phyloP scores from a whole-genome alignment of 2,888 invertebrate genomes.

The Nemotelus pantherinus region DNA sequence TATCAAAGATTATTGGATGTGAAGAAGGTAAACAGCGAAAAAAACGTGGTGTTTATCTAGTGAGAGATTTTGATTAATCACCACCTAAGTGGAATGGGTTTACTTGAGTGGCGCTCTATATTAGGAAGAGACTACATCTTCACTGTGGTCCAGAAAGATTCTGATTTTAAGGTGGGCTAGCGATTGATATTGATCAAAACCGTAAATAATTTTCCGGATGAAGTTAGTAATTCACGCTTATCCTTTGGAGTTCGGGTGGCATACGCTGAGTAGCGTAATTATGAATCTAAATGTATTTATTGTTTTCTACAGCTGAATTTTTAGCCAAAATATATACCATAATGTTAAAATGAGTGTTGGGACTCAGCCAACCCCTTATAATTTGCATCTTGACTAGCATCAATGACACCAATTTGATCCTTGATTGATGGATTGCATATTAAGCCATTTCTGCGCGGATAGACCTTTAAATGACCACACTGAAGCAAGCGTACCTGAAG shows the following conservation, averaged over 20 bases:
- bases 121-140: slow-evolving; percentile 37
- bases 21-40: slow-evolving; percentile 2
- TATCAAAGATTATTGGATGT: slow-evolving; percentile 35
- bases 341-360: too few species aligned
- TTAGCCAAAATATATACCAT: too few species aligned
- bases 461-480: slow-evolving; percentile 36
- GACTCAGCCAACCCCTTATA: too few species aligned
- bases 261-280: too few species aligned
- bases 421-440: too few species aligned
- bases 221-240: not conserved
- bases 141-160: slow-evolving; percentile 36
- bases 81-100: slow-evolving; percentile 28
- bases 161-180: not conserved
- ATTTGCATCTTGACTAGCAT: too few species aligned
- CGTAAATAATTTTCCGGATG: not conserved
- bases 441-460: not conserved
- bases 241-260: too few species aligned
- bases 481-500: slow-evolving; percentile 18
- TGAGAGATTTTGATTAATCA: slow-evolving; percentile 38
- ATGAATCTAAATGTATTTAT: too few species aligned
- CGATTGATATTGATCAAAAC: not conserved
- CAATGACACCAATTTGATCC: too few species aligned
- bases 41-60: slow-evolving; percentile 7
- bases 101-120: slow-evolving; percentile 39
- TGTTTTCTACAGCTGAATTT: too few species aligned